These are phyloP conservation scores for Nephrocerus scutellatus DNA, from an alignment of 2,888 invertebrate species.

Conservation along the genomic window DNA sequence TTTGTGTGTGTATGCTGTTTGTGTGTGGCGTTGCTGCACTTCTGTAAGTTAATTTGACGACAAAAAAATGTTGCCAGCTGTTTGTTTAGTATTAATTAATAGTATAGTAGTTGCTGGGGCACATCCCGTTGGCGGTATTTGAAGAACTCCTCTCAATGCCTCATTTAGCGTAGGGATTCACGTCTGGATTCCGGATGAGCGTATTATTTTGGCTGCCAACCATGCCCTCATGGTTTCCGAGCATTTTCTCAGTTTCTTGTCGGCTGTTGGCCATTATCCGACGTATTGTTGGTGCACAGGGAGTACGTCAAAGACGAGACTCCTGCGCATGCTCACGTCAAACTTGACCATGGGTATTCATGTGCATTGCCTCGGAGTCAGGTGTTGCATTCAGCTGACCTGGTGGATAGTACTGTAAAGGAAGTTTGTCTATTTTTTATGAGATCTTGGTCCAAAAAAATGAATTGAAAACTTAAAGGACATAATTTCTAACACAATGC, in stretches of 20 bases:
- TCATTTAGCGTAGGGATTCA: constrained; percentile 44
- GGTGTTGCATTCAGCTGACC: constrained; percentile 65
- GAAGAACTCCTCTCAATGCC: too few species aligned
- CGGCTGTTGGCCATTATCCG: constrained; percentile 48
- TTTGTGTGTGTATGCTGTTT: too few species aligned
- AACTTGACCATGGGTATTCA: constrained; percentile 81
- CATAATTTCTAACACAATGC: too few species aligned
- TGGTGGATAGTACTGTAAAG: constrained; percentile 75
- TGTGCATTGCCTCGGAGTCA: constrained; percentile 70
- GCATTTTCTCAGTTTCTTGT: constrained; percentile 47
- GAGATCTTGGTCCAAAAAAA: not conserved
- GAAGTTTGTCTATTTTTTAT: not conserved
- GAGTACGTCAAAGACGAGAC: constrained; percentile 50
- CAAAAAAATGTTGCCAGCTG: too few species aligned
- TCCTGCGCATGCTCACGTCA: constrained; percentile 62
- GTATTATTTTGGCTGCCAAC: constrained; percentile 42
- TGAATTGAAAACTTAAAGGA: too few species aligned
- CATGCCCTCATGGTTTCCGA: constrained; percentile 36
- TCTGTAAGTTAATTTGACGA: too few species aligned
- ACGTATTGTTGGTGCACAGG: constrained; percentile 48
- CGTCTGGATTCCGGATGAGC: constrained; percentile 42
- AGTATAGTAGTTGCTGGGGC: too few species aligned
- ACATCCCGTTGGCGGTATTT: too few species aligned
- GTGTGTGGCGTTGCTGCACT: too few species aligned
- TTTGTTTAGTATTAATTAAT: too few species aligned